Base-by-base conservation (phyloP, 1,140 invertebrate genomes). In the Stegodyphus dumicola region DNA sequence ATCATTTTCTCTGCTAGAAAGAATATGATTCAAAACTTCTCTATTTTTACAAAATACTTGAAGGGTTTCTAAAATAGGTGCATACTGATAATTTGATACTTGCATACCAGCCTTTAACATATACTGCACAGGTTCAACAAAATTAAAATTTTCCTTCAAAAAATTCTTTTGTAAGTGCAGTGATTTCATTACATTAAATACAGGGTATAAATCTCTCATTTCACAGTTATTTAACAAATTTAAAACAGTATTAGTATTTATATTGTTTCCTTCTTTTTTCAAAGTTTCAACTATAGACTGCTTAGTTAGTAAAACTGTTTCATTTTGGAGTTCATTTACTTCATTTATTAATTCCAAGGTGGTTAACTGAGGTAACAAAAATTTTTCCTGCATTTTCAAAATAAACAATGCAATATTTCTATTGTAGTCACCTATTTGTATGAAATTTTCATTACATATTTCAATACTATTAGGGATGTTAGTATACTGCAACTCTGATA, bases 51-150 rank as follows among this genome's bases (percentile, higher is more conserved):
- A 70, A 70, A 70, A 18, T 33, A 11, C 11, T 48, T 70, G 67
- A 11, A 70, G 11, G 67, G 13, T 70, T 70, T 70, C 48, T n/a
- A 70, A 5, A 6, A 70, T 48, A 70, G 67, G 67, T 33, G 18
- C 33, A 33, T 70, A 70, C 48, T 70, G 67, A 17, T n/a, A 70
- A 33, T 6, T 70, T 6, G n/a, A 11, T 33, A 11, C 3, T 48
- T 5, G 10, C 18, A 5, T 33, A 33, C 67, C 67, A 5, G 18
- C 17, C 18, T 70, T 70, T 33, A 33, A 1, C 33, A 33, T 33
- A 33, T 70, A 33, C 18, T 70, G 17, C 18, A 70, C 33, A 70
- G 67, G 67, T 70, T 70, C n/a, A 11, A 70, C 33, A n/a, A 70
- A 33, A 17, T 18, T 18, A 17, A 70, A 33, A 33, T 33, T 17